Evolutionary conservation across 2,797 vertebrate genomes (phyloP).

Genomic region (Ibycter americanus): DNA sequence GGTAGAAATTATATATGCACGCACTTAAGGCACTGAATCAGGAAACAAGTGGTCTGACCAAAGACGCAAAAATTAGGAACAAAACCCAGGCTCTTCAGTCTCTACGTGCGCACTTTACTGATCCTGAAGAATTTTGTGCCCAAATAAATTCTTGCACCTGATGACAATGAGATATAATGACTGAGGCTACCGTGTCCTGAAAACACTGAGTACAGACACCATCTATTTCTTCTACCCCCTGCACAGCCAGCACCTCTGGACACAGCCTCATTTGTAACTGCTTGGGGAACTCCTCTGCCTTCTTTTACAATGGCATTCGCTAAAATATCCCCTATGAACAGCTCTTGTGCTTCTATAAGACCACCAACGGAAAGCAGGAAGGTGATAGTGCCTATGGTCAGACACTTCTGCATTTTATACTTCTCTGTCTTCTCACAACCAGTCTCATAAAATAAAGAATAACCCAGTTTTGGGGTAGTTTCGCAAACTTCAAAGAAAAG

Average conservation of each 20-base stretch:
- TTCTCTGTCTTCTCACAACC: background rate
- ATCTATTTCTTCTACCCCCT: background rate
- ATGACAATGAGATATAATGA: background rate
- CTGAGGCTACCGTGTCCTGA: background rate
- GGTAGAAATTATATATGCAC: background rate
- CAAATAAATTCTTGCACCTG: background rate
- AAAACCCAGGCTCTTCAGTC: background rate
- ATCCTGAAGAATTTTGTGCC: background rate
- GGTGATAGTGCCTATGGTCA: background rate
- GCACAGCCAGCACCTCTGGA: background rate
- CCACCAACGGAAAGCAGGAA: background rate
- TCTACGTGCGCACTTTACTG: background rate
- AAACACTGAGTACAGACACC: background rate
- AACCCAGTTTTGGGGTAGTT: background rate
- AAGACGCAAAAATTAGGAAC: background rate
- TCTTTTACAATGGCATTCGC: background rate
- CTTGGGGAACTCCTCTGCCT: background rate
- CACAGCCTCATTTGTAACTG: fast-evolving
- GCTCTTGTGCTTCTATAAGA: background rate
- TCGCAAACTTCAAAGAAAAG: background rate
- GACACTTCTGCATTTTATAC: background rate
- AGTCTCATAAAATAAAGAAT: background rate
- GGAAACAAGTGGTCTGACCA: no score
- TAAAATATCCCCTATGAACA: background rate
- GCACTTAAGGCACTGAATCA: background rate